Evolutionary conservation across 2,797 vertebrate species (phyloP), one percentile per base, ranked within the genome.

Genomic region (Echiichthys vipera): DNA sequence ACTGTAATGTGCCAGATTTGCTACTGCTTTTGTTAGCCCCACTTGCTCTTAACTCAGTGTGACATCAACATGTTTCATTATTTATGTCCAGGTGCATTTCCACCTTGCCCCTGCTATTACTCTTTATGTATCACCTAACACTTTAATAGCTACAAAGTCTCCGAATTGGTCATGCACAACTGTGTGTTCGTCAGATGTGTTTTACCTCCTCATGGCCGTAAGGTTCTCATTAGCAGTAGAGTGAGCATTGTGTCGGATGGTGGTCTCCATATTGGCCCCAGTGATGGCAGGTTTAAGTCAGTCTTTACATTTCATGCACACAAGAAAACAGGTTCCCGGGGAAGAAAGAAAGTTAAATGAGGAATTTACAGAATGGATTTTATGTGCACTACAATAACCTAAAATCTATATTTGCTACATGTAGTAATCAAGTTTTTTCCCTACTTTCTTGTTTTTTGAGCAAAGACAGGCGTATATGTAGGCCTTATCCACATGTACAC

Each of bases 161-260:
- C 56, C 13, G 55, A 78, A 84, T 86, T 89, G 83, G 81, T 91
- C 86, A 85, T 77, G 83, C 77, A 83, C 66, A 83, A 84, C 76
- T 87, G 87, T 56, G 70, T 79, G 72, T 87, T 91, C 84, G 81
- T 93, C 80, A 89, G 81, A 89, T 85, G 72, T 82, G 78, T 74
- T 83, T 64, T 71, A 71, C 51, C 77, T 81, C 66, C 40, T 78
- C 14, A 1, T 64, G 53, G 79, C 83, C 85, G 74, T 86, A 87
- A 92, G 89, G 88, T 91, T 93, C 84, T 88, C 84, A 91, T 93
- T 92, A 92, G 79, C 65, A 75, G 74, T 63, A 59, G 77, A 68
- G 70, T 58, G 66, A 82, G 72, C 72, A 43, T 64, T 67, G 83
- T 88, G 84, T 90, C 81, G 85, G 89, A 83, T 78, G 87, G 88